Base-by-base conservation (phyloP, 2,797 vertebrate species). In the Neostethus bicornis region DNA sequence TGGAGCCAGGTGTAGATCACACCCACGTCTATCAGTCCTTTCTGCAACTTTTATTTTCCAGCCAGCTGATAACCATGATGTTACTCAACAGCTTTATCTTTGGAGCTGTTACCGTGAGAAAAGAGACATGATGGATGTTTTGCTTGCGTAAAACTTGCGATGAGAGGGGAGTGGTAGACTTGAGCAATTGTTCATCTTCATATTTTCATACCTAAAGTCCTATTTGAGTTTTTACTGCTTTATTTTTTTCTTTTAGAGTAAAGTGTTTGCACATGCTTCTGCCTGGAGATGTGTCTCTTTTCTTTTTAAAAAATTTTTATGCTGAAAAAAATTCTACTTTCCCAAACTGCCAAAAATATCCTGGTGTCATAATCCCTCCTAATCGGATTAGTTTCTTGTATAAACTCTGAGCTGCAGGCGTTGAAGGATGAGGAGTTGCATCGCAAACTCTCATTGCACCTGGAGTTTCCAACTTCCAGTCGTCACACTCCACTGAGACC, bases 361-460 rank as follows among this genome's bases (percentile, higher is more conserved):
- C 53, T 4, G 37, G 69, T 77, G 81, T 85, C 66, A 78, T 87
- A 79, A 87, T 81, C 74, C 59, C 59, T 43, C 73, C 51, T 86
- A 76, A 86, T 86, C 84, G 65, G 75, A 87, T 85, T 85, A 80
- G 76, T 63, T 81, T 57, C 64, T 68, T 66, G 67, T 77, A 82
- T 78, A 85, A 83, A 85, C 74, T 74, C 28, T 64, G 51, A 77
- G 29, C 77, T 79, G 73, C 49, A 53, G 85, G 83, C 34, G 65
- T 80, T 83, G 82, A 77, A 75, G 75, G 77, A 79, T 0, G 10
- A 45, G 64, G 48, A 75, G 39, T 66, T 37, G 4, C 29, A 44
- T 57, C 29, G 52, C 20, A 54, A 17, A 61, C 61, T 66, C 65
- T 63, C 42, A 7, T 65, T 70, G 70, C 84, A 90, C 86, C 81